Conservation (phyloP, 2,113 vertebrate genomes). For the Collichthys lucidus region DNA sequence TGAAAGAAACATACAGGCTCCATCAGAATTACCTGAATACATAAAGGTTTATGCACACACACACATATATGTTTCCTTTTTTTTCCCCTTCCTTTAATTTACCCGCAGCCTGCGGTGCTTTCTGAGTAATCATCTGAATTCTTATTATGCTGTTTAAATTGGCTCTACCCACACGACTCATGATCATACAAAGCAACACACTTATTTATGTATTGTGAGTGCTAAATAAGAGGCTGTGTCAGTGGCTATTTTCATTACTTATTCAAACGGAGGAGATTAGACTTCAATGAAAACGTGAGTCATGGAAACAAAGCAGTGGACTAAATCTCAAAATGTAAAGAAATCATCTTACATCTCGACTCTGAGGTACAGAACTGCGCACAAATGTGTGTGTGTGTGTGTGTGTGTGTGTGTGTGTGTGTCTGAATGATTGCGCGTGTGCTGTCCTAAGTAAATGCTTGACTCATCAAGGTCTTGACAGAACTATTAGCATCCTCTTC, state of each 20-base stretch:
- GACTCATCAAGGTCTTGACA: slow-evolving; percentile 77
- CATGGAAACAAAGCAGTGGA: background rate
- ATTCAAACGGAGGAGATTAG: slow-evolving; percentile 26
- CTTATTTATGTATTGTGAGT: slow-evolving; percentile 49
- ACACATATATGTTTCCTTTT: background rate
- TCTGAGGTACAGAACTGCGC: background rate
- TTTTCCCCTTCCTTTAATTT: slow-evolving; percentile 36
- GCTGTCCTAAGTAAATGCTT: slow-evolving; percentile 39
- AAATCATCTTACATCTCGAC: background rate
- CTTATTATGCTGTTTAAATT: slow-evolving; percentile 41
- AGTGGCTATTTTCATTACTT: slow-evolving; percentile 46
- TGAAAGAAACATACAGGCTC: slow-evolving; percentile 17
- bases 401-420: background rate
- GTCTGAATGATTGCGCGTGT: background rate
- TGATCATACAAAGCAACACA: slow-evolving; percentile 21
- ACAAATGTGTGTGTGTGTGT: background rate
- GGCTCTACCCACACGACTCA: background rate
- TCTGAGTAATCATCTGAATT: slow-evolving; percentile 40
- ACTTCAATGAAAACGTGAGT: slow-evolving; percentile 16
- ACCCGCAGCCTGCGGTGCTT: slow-evolving; percentile 32
- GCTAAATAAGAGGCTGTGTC: slow-evolving; percentile 32
- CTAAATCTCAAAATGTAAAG: background rate
- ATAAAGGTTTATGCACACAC: slow-evolving; percentile 28
- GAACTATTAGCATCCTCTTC: slow-evolving; percentile 82
- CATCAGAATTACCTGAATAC: slow-evolving; percentile 37